phyloP scores from a whole-genome alignment of 2,888 invertebrate genomes.

The Stenchaetothrips biformis region DNA sequence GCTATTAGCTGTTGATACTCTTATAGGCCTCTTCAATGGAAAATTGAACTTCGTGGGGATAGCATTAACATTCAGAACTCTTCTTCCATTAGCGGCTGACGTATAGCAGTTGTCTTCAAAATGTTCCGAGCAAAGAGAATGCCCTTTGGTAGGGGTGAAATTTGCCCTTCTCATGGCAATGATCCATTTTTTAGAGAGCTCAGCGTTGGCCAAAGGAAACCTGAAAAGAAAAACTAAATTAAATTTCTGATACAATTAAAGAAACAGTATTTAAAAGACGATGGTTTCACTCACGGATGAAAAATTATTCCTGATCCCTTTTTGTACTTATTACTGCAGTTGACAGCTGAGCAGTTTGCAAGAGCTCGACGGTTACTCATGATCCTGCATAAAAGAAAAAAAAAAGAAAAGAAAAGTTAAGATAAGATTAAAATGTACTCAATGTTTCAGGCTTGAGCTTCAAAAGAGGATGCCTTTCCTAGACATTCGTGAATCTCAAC shows the following conservation, averaged over 20 bases:
- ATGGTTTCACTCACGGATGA: not conserved
- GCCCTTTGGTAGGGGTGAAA: not conserved
- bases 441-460: conserved; percentile 60
- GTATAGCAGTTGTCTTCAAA: conserved; percentile 13
- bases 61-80: conserved; percentile 7
- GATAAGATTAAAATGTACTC: no score
- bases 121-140: conserved; percentile 9
- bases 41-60: conserved; percentile 1
- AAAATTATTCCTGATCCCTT: conserved; percentile 3
- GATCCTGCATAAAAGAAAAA: not conserved
- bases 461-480: conserved; percentile 75
- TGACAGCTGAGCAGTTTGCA: conserved; percentile 15
- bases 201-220: not conserved
- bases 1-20: not conserved
- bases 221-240: not conserved
- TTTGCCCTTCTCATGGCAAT: conserved; percentile 13
- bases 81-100: not conserved
- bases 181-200: not conserved
- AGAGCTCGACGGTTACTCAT: conserved; percentile 24
- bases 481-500: conserved; percentile 48
- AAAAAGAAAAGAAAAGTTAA: not conserved
- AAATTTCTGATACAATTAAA: not conserved
- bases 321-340: conserved; percentile 25
- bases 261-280: not conserved
- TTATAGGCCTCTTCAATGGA: not conserved